A percentile compares a stretch with the other conserved stretches of the same genome.
phyloP scores from a whole-genome alignment of 2,113 vertebrate genomes.

The Rhinoptilus africanus region DNA sequence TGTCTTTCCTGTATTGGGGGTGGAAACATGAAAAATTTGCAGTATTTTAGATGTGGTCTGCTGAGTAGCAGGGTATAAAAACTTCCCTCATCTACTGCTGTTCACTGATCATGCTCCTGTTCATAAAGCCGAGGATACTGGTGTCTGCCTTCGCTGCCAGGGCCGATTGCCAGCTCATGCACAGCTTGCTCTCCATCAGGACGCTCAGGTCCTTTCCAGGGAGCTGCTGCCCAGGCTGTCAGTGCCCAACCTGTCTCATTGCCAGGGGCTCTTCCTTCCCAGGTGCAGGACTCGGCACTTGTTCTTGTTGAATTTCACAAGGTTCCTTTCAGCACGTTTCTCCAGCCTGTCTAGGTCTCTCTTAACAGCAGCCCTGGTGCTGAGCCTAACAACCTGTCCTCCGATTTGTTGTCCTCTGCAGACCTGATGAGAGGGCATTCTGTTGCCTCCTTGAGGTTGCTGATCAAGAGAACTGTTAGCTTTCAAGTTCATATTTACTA shows the following conservation, averaged over 20 bases:
- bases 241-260: neutral
- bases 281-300: neutral
- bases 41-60: neutral
- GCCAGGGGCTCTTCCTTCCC: neutral
- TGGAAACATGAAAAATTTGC: neutral
- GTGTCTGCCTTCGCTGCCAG: neutral
- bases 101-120: neutral
- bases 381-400: neutral
- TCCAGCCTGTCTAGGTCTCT: neutral
- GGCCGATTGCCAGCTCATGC: neutral
- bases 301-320: neutral
- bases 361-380: neutral
- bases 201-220: neutral
- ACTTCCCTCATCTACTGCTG: neutral
- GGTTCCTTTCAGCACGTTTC: neutral
- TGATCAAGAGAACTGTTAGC: neutral
- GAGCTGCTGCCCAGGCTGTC: neutral
- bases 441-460: neutral
- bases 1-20: accelerated
- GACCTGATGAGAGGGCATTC: neutral
- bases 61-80: neutral
- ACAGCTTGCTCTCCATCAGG: neutral
- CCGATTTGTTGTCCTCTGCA: neutral
- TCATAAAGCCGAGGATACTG: neutral
- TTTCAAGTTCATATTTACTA: neutral